These are phyloP conservation scores for Drosophila aldrichi DNA, from an alignment of 2,888 invertebrate species.

Conservation along the genomic window DNA sequence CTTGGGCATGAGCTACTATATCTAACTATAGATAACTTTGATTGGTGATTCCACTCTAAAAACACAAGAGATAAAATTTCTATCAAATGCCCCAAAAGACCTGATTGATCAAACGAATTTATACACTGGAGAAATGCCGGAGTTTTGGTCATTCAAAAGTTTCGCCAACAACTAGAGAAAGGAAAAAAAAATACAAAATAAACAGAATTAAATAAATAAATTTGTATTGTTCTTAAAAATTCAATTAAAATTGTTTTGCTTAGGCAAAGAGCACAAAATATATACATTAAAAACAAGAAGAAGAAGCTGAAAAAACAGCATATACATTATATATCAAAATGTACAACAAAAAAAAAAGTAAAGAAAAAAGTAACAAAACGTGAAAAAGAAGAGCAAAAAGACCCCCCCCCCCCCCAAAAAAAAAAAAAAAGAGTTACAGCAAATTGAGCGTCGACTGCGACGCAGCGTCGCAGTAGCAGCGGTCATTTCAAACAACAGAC, in stretches of 20 bases:
- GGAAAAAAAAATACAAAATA: background rate
- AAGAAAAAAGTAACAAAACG: constrained; percentile 19
- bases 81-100: background rate
- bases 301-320: constrained; percentile 39
- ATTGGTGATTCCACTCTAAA: no score
- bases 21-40: no score
- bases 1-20: no score
- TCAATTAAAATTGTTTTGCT: constrained; percentile 80
- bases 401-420: constrained; percentile 23
- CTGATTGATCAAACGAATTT: background rate
- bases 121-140: background rate
- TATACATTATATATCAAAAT: constrained; percentile 70
- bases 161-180: background rate
- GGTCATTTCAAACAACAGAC: constrained; percentile 79
- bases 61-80: background rate
- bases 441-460: constrained; percentile 47
- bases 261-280: constrained; percentile 31
- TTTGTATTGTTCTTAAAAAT: constrained; percentile 71
- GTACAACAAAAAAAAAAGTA: constrained; percentile 38
- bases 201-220: constrained; percentile 48
- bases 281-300: constrained; percentile 20
- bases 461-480: constrained; percentile 63
- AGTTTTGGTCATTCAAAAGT: background rate
- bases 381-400: constrained; percentile 7
- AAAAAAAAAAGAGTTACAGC: constrained; percentile 69